Base-by-base conservation (phyloP, 1,140 invertebrate species). In the Pantala flavescens region DNA sequence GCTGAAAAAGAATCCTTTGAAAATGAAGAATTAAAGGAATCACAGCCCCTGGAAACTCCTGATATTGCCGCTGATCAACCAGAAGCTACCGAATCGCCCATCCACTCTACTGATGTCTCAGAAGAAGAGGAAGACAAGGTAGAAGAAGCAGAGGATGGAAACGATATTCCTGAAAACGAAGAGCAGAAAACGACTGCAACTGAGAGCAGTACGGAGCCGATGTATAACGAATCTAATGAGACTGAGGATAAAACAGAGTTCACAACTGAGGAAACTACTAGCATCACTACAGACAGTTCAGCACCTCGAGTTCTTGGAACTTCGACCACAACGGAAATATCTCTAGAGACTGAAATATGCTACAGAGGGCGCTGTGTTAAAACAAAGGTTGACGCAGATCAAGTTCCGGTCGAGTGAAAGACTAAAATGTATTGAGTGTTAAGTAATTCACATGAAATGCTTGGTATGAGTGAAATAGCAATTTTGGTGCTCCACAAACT, bases 291-390 rank as follows among this genome's bases (percentile, higher is more conserved):
- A 78, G 78, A 43, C 76, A 84, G 76, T 80, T 84, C 78, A 78
- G 80, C 78, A 76, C 79, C 82, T 86, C 83, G 81, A 87, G 81
- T 87, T 5, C 79, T 90, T 14, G 86, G 88, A 76, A 91, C 91
- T 0, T 90, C 90, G 0, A 91, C 91, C 71, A 92, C 91, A 0
- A 91, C 90, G 0, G 90, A 92, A 83, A 86, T 93, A 43, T 92
- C 91, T 11, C 89, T 93, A 76, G 91, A 93, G 86, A 93, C 91
- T 23, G 92, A 94, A 83, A 94, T 94, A 71, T 94, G 92, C 79
- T 94, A 91, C 80, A 88, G 90, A 79, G 92, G 92, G 23, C 88
- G 89, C 77, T 94, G 92, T 80, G 88, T 93, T 73, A 92, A 93
- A 83, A 91, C 90, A 11, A 89, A 84, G 77, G 73, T 49, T 28